Base-by-base conservation (phyloP, 2,888 invertebrate genomes). In the Drosophila testacea region DNA sequence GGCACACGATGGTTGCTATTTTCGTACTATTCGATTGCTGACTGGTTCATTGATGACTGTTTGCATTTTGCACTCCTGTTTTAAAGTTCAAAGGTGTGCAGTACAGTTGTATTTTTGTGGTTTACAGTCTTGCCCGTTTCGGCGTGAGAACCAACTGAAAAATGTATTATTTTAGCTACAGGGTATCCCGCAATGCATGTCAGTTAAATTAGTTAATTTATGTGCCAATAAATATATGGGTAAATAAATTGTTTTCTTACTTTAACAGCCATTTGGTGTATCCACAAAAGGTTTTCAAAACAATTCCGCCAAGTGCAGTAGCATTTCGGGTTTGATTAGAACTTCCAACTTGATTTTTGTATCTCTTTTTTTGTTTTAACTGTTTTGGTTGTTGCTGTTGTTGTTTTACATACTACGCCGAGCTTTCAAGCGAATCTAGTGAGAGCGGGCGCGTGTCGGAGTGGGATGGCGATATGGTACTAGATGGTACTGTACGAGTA, bases 41-140 rank as follows among this genome's bases (percentile, higher is more conserved):
- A 64, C 59, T 62, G 69, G 60, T 63, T 64, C 74, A 79, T 82
- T 84, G 89, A 79, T 87, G 79, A 79, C 79, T 89, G 87, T 82
- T 89, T 87, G 87, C 79, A 76, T 75, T 82, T 77, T 81, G 83
- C 85, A 83, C 83, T 83, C 83, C 89, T 69, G 87, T 73, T 81
- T 88, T 83, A 84, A 84, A 84, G 89, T 89, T 84, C 83, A 84
- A 89, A 84, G 83, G 87, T 84, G 73, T 42, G 56, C 67, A 22
- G 36, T 38, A 41, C 16, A 41, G 42, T 44, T 54, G 56, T 38
- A 52, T 30, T 54, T 60, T 60, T 62, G 50, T 44, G 44, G 44
- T 44, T 56, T 56, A 44, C 55, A 44, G 34, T 7, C 16, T 42
- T 28, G 28, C 9, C 39, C 52, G 56, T 64, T 61, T 38, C 65